Evolutionary conservation across 2,797 vertebrate species (phyloP), one percentile per base, ranked within the genome.

Genomic region (Eurystomus glaucurus): DNA sequence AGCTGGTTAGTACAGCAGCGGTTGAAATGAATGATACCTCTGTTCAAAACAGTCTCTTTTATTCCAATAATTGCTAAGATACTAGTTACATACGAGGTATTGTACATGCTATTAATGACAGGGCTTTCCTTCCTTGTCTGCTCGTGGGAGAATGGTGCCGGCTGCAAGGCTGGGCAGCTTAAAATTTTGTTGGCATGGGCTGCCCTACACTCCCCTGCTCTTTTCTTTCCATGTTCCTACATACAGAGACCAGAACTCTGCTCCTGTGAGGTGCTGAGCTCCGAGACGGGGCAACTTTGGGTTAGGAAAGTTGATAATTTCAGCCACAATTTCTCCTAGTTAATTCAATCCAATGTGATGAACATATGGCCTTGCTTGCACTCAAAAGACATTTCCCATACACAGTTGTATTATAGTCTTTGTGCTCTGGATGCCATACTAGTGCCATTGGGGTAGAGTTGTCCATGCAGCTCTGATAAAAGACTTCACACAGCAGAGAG

Each of bases 21-120:
- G 77, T 0, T 90, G 86, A 87, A 37, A 92, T 95, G 92, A 96
- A 96, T 60, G 82, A 94, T 88, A 45, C 55, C 25, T 88, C 89
- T 83, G 77, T 80, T 89, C 90, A 91, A 79, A 96, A 77, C 41
- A 86, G 26, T 11, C 80, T 70, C 26, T 77, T 71, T 62, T 74
- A 66, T 22, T 87, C 77, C 39, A 19, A 8, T 22, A 79, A 89
- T 60, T 69, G 23, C 80, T 71, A 82, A 85, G 48, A 33, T 62
- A 70, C 29, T 79, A 10, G 69, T 92, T 76, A 85, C 6, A 13
- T 68, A 39, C 0, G 3, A 71, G n/a, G 41, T n/a, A 75, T 51
- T 71, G 75, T 85, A 57, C 60, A 83, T 70, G 12, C 26, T 84
- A 29, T 28, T 87, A 66, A 70, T 0, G 39, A 66, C 45, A 64